phyloP scores from a whole-genome alignment of 2,797 vertebrate genomes.

The Falco rusticolus region DNA sequence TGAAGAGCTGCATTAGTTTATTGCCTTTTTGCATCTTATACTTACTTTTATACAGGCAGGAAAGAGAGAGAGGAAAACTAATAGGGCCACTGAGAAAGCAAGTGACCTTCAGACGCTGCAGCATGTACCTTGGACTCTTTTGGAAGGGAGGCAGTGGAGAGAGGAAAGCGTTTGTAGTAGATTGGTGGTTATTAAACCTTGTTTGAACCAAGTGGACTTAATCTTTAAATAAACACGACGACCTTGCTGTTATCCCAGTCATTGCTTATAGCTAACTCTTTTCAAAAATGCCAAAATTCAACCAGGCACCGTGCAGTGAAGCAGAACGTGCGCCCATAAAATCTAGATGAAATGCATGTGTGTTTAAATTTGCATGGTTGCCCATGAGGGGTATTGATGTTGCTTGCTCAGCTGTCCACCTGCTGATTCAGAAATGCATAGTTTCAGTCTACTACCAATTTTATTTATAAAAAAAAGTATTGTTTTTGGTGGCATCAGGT shows the following conservation, averaged over 20 bases:
- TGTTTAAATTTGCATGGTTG: background rate
- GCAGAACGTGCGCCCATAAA: background rate
- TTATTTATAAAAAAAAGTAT: background rate
- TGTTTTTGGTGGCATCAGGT: rapidly evolving
- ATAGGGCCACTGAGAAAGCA: background rate
- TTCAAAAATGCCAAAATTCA: background rate
- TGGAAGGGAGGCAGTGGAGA: background rate
- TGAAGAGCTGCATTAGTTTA: background rate
- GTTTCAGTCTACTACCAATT: background rate
- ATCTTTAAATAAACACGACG: background rate
- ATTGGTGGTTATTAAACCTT: background rate
- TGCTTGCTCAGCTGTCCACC: background rate
- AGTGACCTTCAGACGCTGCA: background rate
- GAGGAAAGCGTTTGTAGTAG: background rate
- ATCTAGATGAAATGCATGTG: too few species aligned
- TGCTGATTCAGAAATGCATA: background rate
- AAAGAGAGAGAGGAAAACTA: background rate
- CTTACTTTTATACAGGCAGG: background rate
- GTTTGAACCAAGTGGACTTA: background rate
- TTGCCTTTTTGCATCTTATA: background rate
- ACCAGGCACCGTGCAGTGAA: background rate
- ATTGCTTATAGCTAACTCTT: background rate
- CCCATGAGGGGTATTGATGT: background rate
- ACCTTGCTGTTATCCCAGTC: background rate
- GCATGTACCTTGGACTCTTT: background rate